Percentiles rank a stretch among this genome's conserved stretches.
phyloP scores from a whole-genome alignment of 2,797 vertebrate species.

The Hozukius guyotensis region DNA sequence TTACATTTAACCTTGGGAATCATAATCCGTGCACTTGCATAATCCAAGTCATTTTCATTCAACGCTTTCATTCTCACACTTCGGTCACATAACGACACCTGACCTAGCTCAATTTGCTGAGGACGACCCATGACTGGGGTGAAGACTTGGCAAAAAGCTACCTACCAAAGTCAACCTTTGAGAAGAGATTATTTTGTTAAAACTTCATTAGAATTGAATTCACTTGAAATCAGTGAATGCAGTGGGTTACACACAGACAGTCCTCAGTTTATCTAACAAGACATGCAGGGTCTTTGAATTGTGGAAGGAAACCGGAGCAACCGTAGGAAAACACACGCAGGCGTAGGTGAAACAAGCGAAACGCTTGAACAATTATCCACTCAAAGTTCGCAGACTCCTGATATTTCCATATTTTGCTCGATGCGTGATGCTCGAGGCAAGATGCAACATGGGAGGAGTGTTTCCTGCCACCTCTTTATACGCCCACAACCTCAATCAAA shows the following conservation, averaged over 20 bases:
- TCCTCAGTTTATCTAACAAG: background rate
- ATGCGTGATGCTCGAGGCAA: background rate
- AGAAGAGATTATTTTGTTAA: background rate
- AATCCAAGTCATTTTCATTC: background rate
- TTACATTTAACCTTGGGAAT: background rate
- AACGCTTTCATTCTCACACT: background rate
- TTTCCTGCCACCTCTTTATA: background rate
- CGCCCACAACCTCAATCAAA: background rate
- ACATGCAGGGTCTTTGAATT: background rate
- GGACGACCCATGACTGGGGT: no score
- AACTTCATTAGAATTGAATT: background rate
- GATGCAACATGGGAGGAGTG: background rate
- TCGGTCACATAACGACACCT: background rate
- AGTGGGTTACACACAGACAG: background rate
- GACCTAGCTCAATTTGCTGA: background rate
- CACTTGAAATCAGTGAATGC: background rate
- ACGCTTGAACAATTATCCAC: background rate
- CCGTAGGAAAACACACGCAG: background rate
- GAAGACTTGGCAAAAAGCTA: background rate
- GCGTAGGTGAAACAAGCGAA: background rate
- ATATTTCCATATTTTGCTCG: background rate
- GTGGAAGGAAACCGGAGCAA: background rate
- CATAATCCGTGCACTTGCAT: no score
- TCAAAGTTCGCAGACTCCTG: background rate
- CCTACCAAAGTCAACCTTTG: background rate